phyloP scores from a whole-genome alignment of 2,797 vertebrate species.

The Aulostomus chinensis region DNA sequence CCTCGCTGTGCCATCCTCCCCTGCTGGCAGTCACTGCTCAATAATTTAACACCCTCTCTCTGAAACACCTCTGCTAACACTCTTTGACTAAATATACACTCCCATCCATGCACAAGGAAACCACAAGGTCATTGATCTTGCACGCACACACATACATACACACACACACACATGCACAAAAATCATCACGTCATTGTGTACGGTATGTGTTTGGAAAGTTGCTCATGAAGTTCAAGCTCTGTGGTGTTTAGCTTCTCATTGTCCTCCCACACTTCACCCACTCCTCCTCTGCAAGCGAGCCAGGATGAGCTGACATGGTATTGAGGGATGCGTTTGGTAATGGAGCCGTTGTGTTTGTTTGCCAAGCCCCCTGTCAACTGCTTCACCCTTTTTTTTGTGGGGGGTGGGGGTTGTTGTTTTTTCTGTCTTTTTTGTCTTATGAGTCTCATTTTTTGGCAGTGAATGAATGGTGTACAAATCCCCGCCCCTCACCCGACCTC shows the following conservation, averaged over 20 bases:
- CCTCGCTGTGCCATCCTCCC: conserved; percentile 40
- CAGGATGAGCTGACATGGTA: conserved; percentile 12
- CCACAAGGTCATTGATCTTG: conserved; percentile 37
- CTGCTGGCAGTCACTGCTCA: conserved; percentile 49
- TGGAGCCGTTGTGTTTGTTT: conserved; percentile 31
- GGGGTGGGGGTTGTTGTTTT: conserved; percentile 13
- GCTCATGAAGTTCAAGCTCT: too few relatives aligned
- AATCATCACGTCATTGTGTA: too few relatives aligned
- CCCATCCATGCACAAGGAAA: conserved; percentile 29
- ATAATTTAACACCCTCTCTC: conserved; percentile 59
- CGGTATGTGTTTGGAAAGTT: too few relatives aligned
- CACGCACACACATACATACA: not conserved
- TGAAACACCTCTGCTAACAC: conserved; percentile 41
- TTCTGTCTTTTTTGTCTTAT: not conserved
- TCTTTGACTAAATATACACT: conserved; percentile 57
- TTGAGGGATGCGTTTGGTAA: conserved; percentile 31
- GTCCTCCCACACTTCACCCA: conserved; percentile 13
- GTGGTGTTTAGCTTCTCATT: conserved; percentile 25
- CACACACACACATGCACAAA: too few relatives aligned
- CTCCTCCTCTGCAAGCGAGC: conserved; percentile 10
- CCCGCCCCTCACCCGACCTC: too few relatives aligned
- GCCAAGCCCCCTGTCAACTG: conserved; percentile 5
- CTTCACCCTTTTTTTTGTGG: conserved; percentile 24
- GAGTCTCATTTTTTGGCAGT: conserved; percentile 28
- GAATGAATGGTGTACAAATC: conserved; percentile 27